Conservation (phyloP, 2,797 vertebrate genomes). For the Hyperoplus lanceolatus region DNA sequence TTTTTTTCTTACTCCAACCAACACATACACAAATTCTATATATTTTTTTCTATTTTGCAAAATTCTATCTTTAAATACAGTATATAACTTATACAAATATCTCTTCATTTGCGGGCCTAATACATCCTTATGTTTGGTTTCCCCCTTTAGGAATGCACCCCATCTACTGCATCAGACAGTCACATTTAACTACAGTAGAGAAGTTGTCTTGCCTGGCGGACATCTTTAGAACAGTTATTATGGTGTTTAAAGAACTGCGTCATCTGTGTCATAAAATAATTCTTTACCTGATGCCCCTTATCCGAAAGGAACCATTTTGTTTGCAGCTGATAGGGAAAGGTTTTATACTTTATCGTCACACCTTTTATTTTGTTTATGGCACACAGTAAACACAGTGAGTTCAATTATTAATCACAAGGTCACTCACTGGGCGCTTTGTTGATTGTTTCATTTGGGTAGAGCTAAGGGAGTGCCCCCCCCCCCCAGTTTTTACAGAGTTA, state of each 20-base stretch:
- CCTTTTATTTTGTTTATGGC: slow-evolving; percentile 20
- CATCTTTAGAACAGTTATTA: neutral
- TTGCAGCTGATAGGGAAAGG: neutral
- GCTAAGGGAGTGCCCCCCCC: slow-evolving; percentile 27
- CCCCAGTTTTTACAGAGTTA: slow-evolving; percentile 39
- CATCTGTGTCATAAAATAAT: neutral
- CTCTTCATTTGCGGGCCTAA: neutral
- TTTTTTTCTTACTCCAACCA: neutral
- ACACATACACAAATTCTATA: too few species aligned
- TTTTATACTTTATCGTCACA: neutral
- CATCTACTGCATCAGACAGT: neutral
- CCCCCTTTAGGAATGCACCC: neutral
- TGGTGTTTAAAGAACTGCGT: neutral
- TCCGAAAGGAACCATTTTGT: neutral
- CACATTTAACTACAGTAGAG: neutral
- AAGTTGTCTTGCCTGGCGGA: neutral
- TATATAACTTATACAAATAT: neutral
- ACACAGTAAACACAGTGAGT: neutral
- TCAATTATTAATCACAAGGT: slow-evolving; percentile 23
- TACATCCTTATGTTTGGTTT: neutral
- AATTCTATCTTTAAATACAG: neutral
- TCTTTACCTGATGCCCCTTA: neutral
- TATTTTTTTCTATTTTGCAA: too few species aligned
- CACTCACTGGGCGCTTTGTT: slow-evolving; percentile 7
- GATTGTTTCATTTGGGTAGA: slow-evolving; percentile 54